These are phyloP conservation scores for Leucosticte australis DNA, from an alignment of 2,113 vertebrate species.

Conservation along the genomic window DNA sequence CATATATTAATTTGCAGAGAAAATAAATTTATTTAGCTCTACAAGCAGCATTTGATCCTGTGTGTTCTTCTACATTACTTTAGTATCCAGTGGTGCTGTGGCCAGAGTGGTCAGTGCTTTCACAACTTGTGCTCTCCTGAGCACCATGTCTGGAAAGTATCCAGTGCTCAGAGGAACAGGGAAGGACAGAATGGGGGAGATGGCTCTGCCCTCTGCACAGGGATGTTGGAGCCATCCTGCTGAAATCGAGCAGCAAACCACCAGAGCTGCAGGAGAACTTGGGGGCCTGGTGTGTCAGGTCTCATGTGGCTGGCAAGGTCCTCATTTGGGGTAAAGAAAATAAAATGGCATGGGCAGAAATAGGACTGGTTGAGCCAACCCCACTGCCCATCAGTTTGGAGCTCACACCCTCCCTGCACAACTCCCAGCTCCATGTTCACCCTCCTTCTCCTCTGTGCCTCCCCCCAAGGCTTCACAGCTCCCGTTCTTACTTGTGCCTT, in stretches of 20 bases:
- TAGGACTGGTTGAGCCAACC: fast-evolving
- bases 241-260: not conserved
- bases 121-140: not conserved
- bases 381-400: not conserved
- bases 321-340: not conserved
- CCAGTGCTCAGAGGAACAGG: not conserved
- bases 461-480: not conserved
- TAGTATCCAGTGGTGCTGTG: not conserved
- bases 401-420: not conserved
- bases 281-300: not conserved
- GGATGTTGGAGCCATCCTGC: not conserved
- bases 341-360: not conserved
- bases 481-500: not conserved
- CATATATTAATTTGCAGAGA: not conserved
- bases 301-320: not conserved
- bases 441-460: not conserved
- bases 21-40: not conserved
- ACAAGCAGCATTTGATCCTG: not conserved
- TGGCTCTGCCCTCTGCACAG: not conserved
- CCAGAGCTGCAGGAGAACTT: not conserved
- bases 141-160: not conserved
- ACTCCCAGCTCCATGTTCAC: not conserved
- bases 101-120: not conserved
- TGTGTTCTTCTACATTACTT: not conserved
- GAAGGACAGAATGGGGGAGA: not conserved